Conservation (phyloP, 2,888 invertebrate genomes). For the Eristalinus sepulchralis region DNA sequence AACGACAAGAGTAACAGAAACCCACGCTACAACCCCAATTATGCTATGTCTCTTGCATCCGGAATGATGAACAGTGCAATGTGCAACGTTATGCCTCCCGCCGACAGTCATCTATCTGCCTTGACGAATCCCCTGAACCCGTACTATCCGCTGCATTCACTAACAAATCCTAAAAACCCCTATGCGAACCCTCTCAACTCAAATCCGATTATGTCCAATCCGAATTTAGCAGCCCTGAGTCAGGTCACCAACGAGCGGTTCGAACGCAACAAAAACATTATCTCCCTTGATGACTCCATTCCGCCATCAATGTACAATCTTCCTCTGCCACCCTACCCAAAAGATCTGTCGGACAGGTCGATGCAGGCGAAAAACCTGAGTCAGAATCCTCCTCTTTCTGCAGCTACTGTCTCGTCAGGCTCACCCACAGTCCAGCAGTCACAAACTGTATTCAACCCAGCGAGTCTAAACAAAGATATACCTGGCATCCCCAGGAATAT, state of each 20-base stretch:
- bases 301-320: conserved; percentile 25
- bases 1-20: conserved; percentile 39
- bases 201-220: conserved; percentile 35
- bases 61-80: conserved; percentile 37
- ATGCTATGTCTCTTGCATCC: conserved; percentile 22
- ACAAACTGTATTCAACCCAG: conserved; percentile 36
- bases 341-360: conserved; percentile 33
- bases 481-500: conserved; percentile 26
- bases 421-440: conserved; percentile 28
- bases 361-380: conserved; percentile 30
- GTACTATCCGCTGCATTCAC: conserved; percentile 32
- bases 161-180: conserved; percentile 16
- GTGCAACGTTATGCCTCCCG: conserved; percentile 10
- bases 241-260: conserved; percentile 30
- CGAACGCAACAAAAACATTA: conserved; percentile 38
- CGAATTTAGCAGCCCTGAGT: conserved; percentile 27
- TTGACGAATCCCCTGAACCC: conserved; percentile 47
- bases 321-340: conserved; percentile 33
- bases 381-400: conserved; percentile 18
- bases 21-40: conserved; percentile 36
- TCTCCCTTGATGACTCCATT: conserved; percentile 29
- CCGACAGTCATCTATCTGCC: conserved; percentile 39
- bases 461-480: conserved; percentile 14
- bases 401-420: conserved; percentile 16
- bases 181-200: conserved; percentile 30